phyloP scores from a whole-genome alignment of 2,113 vertebrate species.

The Geococcyx californianus region DNA sequence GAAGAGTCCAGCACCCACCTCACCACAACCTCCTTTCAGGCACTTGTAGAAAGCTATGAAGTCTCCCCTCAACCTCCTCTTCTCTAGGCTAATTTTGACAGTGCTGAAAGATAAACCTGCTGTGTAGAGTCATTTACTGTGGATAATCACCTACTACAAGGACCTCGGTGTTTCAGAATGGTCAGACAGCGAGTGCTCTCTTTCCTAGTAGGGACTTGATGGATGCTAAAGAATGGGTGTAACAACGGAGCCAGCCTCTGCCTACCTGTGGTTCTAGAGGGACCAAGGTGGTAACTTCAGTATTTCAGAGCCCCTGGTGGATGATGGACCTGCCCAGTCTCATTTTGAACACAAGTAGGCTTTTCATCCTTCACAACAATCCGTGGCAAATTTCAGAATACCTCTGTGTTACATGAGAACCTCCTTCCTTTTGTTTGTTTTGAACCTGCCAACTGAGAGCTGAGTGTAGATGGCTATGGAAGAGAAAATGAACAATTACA shows the following conservation, averaged over 20 bases:
- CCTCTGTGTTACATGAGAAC: not conserved
- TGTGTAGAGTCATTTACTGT: not conserved
- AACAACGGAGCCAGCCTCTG: not conserved
- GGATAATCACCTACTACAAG: not conserved
- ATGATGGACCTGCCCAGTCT: not conserved
- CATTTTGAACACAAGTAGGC: not conserved
- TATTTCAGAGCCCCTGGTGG: not conserved
- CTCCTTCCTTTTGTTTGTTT: not conserved
- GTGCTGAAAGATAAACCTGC: not conserved
- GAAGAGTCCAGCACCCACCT: no score
- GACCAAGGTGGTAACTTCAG: not conserved
- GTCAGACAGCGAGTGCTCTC: fast-evolving
- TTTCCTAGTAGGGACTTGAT: not conserved
- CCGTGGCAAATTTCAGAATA: not conserved
- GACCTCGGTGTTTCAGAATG: not conserved
- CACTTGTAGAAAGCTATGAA: no score
- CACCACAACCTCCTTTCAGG: no score
- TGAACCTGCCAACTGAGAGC: not conserved
- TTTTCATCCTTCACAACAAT: not conserved
- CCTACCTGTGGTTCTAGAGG: not conserved
- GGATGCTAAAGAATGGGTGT: not conserved
- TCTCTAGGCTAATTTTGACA: not conserved
- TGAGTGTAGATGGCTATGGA: not conserved
- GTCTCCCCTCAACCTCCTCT: no score
- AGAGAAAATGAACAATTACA: not conserved